These are phyloP conservation scores for Drosophila demipolita DNA, from an alignment of 2,888 invertebrate species.

Conservation along the genomic window DNA sequence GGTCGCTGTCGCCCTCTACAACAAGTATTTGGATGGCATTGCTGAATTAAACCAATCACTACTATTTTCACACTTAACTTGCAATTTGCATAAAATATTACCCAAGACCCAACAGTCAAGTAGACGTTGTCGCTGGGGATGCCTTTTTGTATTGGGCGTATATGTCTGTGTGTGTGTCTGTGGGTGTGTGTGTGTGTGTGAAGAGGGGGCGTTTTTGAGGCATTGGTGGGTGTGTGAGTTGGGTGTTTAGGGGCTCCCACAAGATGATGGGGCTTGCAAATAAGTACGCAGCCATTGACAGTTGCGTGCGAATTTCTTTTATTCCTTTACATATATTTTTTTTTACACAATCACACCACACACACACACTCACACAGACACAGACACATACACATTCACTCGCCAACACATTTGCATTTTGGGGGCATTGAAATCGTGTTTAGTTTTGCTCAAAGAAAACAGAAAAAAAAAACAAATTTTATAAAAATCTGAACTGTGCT, in stretches of 20 bases:
- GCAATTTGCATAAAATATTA: conserved; percentile 84
- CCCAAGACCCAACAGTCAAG: conserved; percentile 78
- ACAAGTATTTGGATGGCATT: conserved; percentile 75
- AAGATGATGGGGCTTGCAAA: conserved; percentile 60
- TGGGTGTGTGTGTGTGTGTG: neutral
- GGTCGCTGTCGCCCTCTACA: conserved; percentile 19
- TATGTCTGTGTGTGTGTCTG: neutral
- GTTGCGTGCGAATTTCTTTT: conserved; percentile 78
- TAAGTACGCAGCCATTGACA: conserved; percentile 72
- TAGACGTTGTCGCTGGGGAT: conserved; percentile 52
- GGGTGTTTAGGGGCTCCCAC: conserved; percentile 12
- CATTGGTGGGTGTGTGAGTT: neutral
- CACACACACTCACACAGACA: conserved; percentile 25
- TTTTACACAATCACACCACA: conserved; percentile 36
- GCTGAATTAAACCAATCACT: conserved; percentile 84
- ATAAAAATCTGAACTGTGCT: conserved; percentile 14
- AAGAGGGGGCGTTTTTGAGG: neutral
- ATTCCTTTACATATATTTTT: conserved; percentile 55
- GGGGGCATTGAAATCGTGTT: conserved; percentile 61
- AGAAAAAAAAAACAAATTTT: conserved; percentile 17
- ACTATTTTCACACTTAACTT: conserved; percentile 84
- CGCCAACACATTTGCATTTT: conserved; percentile 19
- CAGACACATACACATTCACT: conserved; percentile 9
- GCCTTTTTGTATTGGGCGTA: conserved; percentile 11
- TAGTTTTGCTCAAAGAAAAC: conserved; percentile 35